A percentile compares a stretch with the other conserved stretches of the same genome.
phyloP scores from a whole-genome alignment of 1,140 invertebrate species.

The Spodoptera frugiperda region DNA sequence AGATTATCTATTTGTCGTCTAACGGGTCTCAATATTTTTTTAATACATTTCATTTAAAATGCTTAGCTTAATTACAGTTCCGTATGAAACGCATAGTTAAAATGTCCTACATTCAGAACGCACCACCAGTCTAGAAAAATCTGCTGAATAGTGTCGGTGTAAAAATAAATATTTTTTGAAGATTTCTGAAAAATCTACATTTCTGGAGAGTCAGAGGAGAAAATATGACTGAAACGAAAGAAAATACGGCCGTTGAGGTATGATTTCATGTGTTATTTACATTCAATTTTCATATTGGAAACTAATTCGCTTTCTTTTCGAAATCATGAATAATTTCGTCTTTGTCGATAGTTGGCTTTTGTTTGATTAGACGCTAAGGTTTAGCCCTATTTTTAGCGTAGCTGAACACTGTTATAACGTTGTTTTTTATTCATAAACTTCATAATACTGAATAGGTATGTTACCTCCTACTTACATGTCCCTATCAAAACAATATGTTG shows the following conservation, averaged over 20 bases:
- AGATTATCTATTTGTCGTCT: no score
- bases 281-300: not conserved
- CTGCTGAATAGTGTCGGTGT: constrained; percentile 39
- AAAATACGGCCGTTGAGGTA: constrained; percentile 37
- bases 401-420: no score
- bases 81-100: no score
- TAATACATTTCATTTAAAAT: no score
- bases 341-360: not conserved
- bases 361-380: not conserved
- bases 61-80: no score
- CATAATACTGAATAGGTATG: no score
- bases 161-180: constrained; percentile 38
- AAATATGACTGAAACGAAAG: constrained; percentile 50
- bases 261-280: not conserved
- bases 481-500: no score
- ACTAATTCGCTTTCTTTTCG: constrained; percentile 5
- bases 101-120: constrained; percentile 37
- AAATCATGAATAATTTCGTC: constrained; percentile 5
- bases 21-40: no score
- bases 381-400: not conserved
- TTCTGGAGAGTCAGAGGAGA: not conserved
- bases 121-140: constrained; percentile 58
- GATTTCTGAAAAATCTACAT: constrained; percentile 1
- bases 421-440: no score
- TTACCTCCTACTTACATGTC: no score